Conservation (phyloP, 2,888 invertebrate species). For the Pachliopta kotzebuea region DNA sequence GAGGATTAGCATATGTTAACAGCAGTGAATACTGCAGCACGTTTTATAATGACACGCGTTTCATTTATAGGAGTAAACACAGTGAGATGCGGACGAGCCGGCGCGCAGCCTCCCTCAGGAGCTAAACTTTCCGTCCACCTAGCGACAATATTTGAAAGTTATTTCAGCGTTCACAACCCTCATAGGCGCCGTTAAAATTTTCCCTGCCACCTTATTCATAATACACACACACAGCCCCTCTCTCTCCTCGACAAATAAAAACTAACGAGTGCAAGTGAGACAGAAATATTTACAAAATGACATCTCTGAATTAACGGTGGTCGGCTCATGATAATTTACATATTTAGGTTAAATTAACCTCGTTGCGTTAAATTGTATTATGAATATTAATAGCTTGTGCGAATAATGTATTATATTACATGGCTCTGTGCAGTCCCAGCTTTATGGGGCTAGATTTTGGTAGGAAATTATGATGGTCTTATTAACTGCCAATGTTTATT, state of each 20-base stretch:
- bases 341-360: conserved; percentile 82
- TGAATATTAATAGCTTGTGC: conserved; percentile 76
- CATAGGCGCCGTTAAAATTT: conserved; percentile 81
- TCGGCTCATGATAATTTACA: conserved; percentile 82
- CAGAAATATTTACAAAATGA: conserved; percentile 71
- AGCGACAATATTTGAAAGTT: conserved; percentile 82
- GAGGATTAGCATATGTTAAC: neutral
- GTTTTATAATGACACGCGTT: conserved; percentile 73
- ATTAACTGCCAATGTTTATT: conserved; percentile 24
- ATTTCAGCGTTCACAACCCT: conserved; percentile 80
- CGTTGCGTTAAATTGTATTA: conserved; percentile 79
- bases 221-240: conserved; percentile 59
- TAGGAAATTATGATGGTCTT: conserved; percentile 37
- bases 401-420: conserved; percentile 62
- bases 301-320: conserved; percentile 78
- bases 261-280: conserved; percentile 43
- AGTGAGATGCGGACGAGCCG: conserved; percentile 63
- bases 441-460: conserved; percentile 67
- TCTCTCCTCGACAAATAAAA: conserved; percentile 39
- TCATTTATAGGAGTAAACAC: conserved; percentile 63
- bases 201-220: conserved; percentile 78
- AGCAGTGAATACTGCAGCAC: conserved; percentile 48
- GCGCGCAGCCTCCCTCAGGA: conserved; percentile 74
- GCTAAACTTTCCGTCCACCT: conserved; percentile 77
- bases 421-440: conserved; percentile 52